Evolutionary conservation across 2,888 invertebrate genomes (phyloP).

Genomic region (Phytoseiulus persimilis): DNA sequence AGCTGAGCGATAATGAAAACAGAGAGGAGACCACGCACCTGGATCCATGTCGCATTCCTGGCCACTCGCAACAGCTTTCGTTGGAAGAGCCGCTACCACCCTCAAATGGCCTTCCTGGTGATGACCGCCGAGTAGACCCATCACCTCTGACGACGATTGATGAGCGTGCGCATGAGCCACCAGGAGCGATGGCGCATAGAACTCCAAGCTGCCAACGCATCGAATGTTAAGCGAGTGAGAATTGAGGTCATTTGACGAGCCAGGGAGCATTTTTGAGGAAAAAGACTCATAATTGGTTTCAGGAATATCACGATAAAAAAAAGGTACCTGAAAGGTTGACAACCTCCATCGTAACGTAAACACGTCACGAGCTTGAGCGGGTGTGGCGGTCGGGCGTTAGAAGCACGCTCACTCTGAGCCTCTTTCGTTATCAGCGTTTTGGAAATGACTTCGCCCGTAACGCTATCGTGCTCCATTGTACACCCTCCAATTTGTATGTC

Average conservation of each 20-base stretch:
- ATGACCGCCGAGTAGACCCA: slow-evolving; percentile 63
- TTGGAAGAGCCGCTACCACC: slow-evolving; percentile 58
- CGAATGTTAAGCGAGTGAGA: slow-evolving; percentile 13
- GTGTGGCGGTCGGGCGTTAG: slow-evolving; percentile 44
- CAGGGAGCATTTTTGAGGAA: too few species aligned
- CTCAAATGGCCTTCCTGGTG: slow-evolving; percentile 50
- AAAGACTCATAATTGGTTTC: too few species aligned
- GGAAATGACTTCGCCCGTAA: slow-evolving; percentile 8
- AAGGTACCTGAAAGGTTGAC: slow-evolving; percentile 29
- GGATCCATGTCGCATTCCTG: slow-evolving; percentile 73
- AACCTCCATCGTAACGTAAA: slow-evolving; percentile 46
- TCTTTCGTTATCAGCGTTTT: slow-evolving; percentile 11
- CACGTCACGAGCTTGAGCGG: slow-evolving; percentile 59
- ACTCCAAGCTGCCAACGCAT: slow-evolving; percentile 50
- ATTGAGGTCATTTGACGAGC: too few species aligned
- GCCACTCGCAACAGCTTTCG: slow-evolving; percentile 59
- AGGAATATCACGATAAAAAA: too few species aligned
- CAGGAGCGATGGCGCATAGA: slow-evolving; percentile 59
- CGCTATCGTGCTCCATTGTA: slow-evolving; percentile 35
- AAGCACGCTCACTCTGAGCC: background rate
- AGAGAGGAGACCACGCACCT: slow-evolving; percentile 50
- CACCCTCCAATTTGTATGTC: slow-evolving; percentile 17
- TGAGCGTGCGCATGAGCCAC: slow-evolving; percentile 65
- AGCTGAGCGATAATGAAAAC: background rate
- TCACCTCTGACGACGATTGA: slow-evolving; percentile 63